phyloP scores from a whole-genome alignment of 2,113 vertebrate genomes.

The Pseudonaja textilis region DNA sequence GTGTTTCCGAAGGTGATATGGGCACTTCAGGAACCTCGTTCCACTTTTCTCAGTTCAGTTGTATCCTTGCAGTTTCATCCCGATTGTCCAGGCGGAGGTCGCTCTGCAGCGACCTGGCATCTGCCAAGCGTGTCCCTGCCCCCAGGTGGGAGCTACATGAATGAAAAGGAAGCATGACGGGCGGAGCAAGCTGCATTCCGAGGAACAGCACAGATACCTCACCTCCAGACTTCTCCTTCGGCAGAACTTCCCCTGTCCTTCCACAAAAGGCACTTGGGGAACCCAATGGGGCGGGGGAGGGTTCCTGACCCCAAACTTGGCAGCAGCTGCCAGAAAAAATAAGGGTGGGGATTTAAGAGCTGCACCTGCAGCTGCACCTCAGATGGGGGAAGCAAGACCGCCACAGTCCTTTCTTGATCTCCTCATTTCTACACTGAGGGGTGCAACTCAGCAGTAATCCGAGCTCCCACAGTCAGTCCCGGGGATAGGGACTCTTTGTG shows the following conservation, averaged over 20 bases:
- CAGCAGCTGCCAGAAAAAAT: background rate
- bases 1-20: constrained; percentile 29
- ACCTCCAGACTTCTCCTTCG: background rate
- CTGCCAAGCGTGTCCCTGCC: background rate
- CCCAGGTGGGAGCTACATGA: too few species aligned
- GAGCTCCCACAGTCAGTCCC: background rate
- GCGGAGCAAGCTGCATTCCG: background rate
- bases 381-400: background rate
- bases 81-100: constrained; percentile 29
- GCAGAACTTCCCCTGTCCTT: too few species aligned
- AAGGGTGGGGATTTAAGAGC: background rate
- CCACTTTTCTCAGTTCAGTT: background rate
- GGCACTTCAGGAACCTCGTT: background rate
- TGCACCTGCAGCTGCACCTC: background rate
- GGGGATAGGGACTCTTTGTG: background rate
- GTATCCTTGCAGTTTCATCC: background rate
- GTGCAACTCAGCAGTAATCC: background rate
- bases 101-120: background rate
- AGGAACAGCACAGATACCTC: background rate
- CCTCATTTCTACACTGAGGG: background rate
- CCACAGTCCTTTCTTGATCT: background rate
- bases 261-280: background rate
- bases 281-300: background rate
- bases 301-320: background rate
- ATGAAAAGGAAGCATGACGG: background rate